Percentiles rank a stretch among this genome's conserved stretches.
Evolutionary conservation across 2,797 vertebrate species (phyloP).

Genomic region (Darevskia nairensis): DNA sequence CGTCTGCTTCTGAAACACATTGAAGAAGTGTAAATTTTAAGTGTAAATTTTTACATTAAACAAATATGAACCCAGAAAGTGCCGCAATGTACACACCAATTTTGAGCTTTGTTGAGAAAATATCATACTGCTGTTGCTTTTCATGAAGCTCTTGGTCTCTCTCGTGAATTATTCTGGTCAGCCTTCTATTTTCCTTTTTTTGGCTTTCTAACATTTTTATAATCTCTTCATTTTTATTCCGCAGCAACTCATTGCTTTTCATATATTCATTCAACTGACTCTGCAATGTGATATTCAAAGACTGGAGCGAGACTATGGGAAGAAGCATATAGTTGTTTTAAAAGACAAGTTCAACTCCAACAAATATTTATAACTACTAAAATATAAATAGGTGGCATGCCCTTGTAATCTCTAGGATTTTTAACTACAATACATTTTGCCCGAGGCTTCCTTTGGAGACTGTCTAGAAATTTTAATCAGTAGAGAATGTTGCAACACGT

Average conservation of each 20-base stretch:
- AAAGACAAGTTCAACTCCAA: slow-evolving; percentile 4
- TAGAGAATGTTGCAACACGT: background rate
- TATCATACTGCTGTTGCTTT: slow-evolving; percentile 79
- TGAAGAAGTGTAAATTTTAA: slow-evolving; percentile 13
- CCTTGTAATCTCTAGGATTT: background rate
- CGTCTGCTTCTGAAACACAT: slow-evolving; percentile 74
- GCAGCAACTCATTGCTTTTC: slow-evolving; percentile 81
- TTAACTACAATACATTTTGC: background rate
- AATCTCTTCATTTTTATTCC: slow-evolving; percentile 83
- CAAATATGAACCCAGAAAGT: slow-evolving; percentile 13
- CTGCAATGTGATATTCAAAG: slow-evolving; percentile 81
- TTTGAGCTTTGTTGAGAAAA: slow-evolving; percentile 76
- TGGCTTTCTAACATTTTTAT: slow-evolving; percentile 78
- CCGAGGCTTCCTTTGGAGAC: background rate
- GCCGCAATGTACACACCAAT: slow-evolving; percentile 77
- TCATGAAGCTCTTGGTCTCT: slow-evolving; percentile 80
- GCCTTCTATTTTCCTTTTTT: slow-evolving; percentile 77
- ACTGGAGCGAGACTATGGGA: slow-evolving; percentile 81
- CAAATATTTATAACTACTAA: slow-evolving; percentile 39
- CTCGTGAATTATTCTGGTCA: slow-evolving; percentile 76
- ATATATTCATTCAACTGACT: slow-evolving; percentile 81
- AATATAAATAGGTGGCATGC: background rate
- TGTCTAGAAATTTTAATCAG: background rate
- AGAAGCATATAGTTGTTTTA: slow-evolving; percentile 32
- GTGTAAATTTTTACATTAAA: slow-evolving; percentile 18